A percentile compares a stretch with the other conserved stretches of the same genome.
These are phyloP conservation scores for Acleris holmiana DNA, from an alignment of 2,888 invertebrate species.

Conservation along the genomic window DNA sequence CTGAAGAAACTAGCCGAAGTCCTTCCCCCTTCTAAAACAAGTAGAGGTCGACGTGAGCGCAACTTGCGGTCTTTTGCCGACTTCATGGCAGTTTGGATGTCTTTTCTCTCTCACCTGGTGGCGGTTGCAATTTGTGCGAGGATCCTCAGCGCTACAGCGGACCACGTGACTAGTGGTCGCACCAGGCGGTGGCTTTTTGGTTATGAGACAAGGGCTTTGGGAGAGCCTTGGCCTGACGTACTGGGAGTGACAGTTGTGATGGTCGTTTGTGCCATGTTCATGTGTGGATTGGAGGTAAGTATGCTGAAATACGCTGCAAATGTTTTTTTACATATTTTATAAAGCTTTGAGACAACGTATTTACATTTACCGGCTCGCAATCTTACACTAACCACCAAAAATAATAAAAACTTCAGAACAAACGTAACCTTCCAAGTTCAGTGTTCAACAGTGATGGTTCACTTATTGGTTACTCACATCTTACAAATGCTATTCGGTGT, in stretches of 20 bases:
- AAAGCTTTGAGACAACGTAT: too few species aligned
- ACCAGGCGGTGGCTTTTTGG: conserved; percentile 86
- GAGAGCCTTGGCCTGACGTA: conserved; percentile 87
- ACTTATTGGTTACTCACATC: too few species aligned
- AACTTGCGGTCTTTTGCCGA: conserved; percentile 80
- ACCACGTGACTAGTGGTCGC: conserved; percentile 85
- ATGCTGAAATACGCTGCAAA: not conserved
- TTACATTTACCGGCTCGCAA: too few species aligned
- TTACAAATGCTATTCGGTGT: too few species aligned
- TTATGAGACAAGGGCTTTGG: conserved; percentile 82
- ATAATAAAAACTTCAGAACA: too few species aligned
- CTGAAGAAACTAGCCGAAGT: conserved; percentile 69
- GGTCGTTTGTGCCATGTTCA: conserved; percentile 85
- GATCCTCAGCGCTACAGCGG: conserved; percentile 85
- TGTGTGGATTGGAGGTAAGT: conserved; percentile 86
- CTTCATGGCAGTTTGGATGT: conserved; percentile 86
- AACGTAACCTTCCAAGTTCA: too few species aligned
- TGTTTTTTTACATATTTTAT: too few species aligned
- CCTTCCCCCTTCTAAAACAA: conserved; percentile 68
- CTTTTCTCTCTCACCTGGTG: conserved; percentile 83
- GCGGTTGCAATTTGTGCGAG: conserved; percentile 86
- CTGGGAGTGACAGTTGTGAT: conserved; percentile 85
- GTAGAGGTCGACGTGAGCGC: conserved; percentile 70
- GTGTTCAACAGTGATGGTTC: too few species aligned
- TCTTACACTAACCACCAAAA: too few species aligned